Conservation (phyloP, 2,113 vertebrate genomes). For the Peromyscus polionotus region DNA sequence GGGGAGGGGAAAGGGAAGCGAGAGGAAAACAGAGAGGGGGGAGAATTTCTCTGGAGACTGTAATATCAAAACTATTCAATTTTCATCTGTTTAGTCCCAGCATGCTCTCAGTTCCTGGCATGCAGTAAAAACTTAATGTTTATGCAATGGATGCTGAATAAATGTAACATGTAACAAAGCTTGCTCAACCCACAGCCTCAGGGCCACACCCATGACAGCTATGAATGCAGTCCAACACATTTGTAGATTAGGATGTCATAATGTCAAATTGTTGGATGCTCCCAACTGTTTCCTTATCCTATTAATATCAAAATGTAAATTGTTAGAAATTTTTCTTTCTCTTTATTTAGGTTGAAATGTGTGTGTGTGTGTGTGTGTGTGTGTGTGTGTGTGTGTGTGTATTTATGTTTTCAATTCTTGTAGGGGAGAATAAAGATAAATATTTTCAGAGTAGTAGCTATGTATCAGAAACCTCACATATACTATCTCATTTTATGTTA, state of each 20-base stretch:
- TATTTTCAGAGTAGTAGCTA: slow-evolving; percentile 15
- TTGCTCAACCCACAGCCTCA: neutral
- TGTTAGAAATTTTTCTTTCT: neutral
- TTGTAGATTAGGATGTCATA: neutral
- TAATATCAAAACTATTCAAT: neutral
- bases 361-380: no score
- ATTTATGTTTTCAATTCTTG: neutral
- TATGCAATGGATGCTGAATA: slow-evolving; percentile 50
- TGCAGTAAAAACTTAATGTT: slow-evolving; percentile 13
- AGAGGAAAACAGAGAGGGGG: neutral
- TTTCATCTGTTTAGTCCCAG: neutral
- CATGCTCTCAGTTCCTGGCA: neutral
- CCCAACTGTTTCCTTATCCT: neutral
- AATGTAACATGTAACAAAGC: slow-evolving; percentile 33
- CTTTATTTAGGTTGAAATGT: slow-evolving; percentile 1
- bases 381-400: no score
- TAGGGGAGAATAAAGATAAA: slow-evolving; percentile 4
- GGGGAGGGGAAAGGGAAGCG: no score
- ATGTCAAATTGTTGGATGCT: neutral
- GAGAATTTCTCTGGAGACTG: neutral
- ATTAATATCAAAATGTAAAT: slow-evolving; percentile 43
- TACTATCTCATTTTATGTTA: slow-evolving; percentile 48
- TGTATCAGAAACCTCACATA: neutral
- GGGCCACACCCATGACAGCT: neutral
- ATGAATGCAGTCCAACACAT: neutral